Conservation (phyloP, 2,113 vertebrate genomes). For the Patagioenas fasciata region DNA sequence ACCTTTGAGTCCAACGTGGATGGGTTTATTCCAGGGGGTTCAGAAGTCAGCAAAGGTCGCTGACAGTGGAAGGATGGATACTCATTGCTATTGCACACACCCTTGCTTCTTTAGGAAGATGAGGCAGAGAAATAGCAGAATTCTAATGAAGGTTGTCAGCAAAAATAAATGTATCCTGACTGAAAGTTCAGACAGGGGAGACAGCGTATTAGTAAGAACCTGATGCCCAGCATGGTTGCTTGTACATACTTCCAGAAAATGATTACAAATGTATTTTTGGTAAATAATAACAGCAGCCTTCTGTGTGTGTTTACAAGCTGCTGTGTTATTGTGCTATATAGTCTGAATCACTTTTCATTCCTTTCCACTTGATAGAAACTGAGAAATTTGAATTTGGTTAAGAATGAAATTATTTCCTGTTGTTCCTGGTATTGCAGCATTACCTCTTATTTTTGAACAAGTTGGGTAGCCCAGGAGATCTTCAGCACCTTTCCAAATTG, state of each 20-base stretch:
- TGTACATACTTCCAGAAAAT: not conserved
- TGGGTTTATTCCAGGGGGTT: not conserved
- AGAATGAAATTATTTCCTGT: not conserved
- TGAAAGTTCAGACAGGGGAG: not conserved
- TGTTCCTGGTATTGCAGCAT: not conserved
- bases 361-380: not conserved
- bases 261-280: not conserved
- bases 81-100: not conserved
- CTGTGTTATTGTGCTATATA: not conserved
- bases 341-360: not conserved
- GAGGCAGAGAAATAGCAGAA: not conserved
- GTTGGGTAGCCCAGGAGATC: not conserved
- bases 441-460: not conserved
- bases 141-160: not conserved
- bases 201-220: not conserved
- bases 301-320: not conserved
- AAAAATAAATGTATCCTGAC: not conserved
- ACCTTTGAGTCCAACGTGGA: not conserved
- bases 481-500: not conserved
- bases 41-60: not conserved
- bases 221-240: not conserved
- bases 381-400: not conserved
- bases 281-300: not conserved
- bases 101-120: not conserved
- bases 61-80: not conserved